These are phyloP conservation scores for Agonopterix alstromeriana DNA, from an alignment of 2,888 invertebrate species.

Conservation along the genomic window DNA sequence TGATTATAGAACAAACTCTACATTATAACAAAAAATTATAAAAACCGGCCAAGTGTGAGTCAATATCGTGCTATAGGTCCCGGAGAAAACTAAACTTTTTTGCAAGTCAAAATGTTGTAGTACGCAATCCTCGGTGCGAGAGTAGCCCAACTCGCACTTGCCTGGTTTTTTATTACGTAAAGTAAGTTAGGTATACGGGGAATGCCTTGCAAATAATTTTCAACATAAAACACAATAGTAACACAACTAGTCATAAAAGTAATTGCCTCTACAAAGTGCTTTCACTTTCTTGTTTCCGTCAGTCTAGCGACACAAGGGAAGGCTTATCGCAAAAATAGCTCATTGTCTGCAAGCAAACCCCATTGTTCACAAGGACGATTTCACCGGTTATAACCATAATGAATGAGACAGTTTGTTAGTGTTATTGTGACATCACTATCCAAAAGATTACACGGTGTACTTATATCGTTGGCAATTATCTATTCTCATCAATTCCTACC, in stretches of 20 bases:
- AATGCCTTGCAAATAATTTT: background rate
- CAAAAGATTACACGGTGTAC: background rate
- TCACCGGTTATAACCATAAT: conserved; percentile 36
- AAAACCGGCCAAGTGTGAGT: no score
- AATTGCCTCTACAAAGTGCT: conserved; percentile 21
- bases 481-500: no score
- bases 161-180: no score
- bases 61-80: no score
- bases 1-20: no score
- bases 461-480: no score
- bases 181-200: background rate
- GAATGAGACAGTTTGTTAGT: background rate
- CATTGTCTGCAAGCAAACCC: conserved; percentile 44
- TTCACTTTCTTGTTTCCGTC: conserved; percentile 66
- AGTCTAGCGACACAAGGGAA: conserved; percentile 37
- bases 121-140: no score
- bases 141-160: no score
- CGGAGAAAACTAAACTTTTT: no score
- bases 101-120: no score
- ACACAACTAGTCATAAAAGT: conserved; percentile 1
- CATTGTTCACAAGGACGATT: conserved; percentile 60
- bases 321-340: conserved; percentile 48
- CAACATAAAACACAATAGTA: background rate
- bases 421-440: conserved; percentile 1
- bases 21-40: no score